Percentiles rank a stretch among this genome's conserved stretches.
Conservation (phyloP, 1,140 invertebrate genomes). For the Zeugodacus cucurbitae region DNA sequence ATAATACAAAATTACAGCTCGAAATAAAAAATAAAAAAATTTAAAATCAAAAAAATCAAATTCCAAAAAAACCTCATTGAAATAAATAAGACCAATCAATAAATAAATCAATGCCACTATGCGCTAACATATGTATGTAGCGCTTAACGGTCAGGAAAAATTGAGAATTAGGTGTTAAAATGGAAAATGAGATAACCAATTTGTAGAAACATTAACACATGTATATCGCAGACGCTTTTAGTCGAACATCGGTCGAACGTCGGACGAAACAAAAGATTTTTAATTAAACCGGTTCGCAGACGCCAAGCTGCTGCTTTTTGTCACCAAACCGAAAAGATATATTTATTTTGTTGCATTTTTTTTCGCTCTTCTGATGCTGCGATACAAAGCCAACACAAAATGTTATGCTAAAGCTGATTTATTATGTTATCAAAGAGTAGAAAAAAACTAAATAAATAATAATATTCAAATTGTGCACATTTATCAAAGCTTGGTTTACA, state of each 20-base stretch:
- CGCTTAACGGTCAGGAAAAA: neutral
- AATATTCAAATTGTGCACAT: neutral
- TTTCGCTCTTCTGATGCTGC: too few species aligned
- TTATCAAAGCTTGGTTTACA: slow-evolving; percentile 34
- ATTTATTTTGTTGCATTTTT: too few species aligned
- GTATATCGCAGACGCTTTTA: neutral
- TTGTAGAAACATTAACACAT: neutral
- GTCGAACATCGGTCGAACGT: too few species aligned
- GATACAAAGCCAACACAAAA: neutral
- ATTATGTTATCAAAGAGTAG: slow-evolving; percentile 25
- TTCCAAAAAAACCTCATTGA: too few species aligned
- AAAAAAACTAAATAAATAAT: neutral
- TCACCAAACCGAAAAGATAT: neutral
- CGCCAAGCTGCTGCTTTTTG: neutral
- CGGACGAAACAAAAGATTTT: neutral
- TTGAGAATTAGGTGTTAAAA: neutral
- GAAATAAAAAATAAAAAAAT: neutral
- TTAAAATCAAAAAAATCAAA: neutral
- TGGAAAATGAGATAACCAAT: neutral
- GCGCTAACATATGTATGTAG: neutral
- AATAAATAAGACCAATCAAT: neutral
- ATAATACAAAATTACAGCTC: too few species aligned
- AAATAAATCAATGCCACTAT: neutral
- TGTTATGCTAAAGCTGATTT: neutral
- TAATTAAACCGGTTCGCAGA: slow-evolving; percentile 9